A percentile compares a stretch with the other conserved stretches of the same genome.
phyloP scores from a whole-genome alignment of 2,888 invertebrate species.

The Agriopis marginaria region DNA sequence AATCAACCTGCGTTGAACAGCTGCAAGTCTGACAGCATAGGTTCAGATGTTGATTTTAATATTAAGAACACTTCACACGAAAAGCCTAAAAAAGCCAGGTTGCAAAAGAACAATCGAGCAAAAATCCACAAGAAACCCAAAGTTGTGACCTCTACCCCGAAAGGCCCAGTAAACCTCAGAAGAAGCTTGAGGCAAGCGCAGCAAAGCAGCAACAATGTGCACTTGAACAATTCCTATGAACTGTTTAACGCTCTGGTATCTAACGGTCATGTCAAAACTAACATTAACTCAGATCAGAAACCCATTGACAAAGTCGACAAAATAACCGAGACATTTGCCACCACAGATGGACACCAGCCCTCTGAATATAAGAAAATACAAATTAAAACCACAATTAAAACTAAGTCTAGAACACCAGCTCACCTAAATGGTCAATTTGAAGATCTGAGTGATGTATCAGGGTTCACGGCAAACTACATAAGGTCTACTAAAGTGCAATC shows the following conservation, averaged over 20 bases:
- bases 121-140: conserved; percentile 68
- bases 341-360: conserved; percentile 55
- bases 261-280: conserved; percentile 55
- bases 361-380: conserved; percentile 51
- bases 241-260: conserved; percentile 54
- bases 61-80: conserved; percentile 67
- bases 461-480: conserved; percentile 82
- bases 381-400: conserved; percentile 42
- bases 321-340: conserved; percentile 46
- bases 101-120: conserved; percentile 58
- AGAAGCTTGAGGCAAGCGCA: conserved; percentile 71
- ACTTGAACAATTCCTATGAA: conserved; percentile 68
- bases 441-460: conserved; percentile 80
- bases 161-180: conserved; percentile 59
- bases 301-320: conserved; percentile 47
- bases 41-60: conserved; percentile 74
- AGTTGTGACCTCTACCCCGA: conserved; percentile 74
- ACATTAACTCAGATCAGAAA: conserved; percentile 41
- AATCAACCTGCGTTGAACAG: conserved; percentile 56
- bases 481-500: conserved; percentile 77
- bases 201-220: conserved; percentile 59
- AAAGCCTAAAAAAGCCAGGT: conserved; percentile 63
- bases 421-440: conserved; percentile 72
- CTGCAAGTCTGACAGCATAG: conserved; percentile 63
- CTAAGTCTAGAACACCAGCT: conserved; percentile 31